phyloP scores from a whole-genome alignment of 2,797 vertebrate species.

The Xenops minutus region DNA sequence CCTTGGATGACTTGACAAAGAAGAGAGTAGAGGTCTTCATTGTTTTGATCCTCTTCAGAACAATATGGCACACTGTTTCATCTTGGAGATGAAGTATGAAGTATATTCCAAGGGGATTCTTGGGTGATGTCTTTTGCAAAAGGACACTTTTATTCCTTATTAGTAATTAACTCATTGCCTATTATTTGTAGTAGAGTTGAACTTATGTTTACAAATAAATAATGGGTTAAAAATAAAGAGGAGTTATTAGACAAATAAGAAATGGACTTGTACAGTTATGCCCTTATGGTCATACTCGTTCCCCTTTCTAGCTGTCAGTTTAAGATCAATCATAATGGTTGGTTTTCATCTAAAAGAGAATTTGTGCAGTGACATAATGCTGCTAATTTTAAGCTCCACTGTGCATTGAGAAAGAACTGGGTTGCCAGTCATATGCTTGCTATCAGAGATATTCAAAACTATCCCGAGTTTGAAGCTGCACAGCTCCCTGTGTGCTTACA shows the following conservation, averaged over 20 bases:
- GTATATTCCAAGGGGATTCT: not conserved
- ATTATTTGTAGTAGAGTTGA: not conserved
- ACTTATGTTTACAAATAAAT: not conserved
- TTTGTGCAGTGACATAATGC: not conserved
- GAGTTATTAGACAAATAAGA: not conserved
- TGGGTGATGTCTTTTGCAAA: not conserved
- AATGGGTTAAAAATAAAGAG: not conserved
- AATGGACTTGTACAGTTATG: not conserved
- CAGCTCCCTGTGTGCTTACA: not conserved
- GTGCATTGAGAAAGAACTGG: not conserved
- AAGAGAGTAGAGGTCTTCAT: not conserved
- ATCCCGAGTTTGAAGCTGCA: not conserved
- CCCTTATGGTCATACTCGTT: not conserved
- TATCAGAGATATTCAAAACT: not conserved
- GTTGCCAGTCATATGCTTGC: not conserved
- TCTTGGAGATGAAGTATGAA: not conserved
- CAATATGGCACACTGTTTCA: not conserved
- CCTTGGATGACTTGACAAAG: not conserved
- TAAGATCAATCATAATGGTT: not conserved
- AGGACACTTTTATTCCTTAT: not conserved
- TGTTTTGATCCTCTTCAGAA: not conserved
- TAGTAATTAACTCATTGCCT: not conserved
- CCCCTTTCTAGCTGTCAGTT: not conserved
- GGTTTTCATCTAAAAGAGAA: conserved; percentile 4
- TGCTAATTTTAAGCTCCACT: not conserved